Evolutionary conservation across 2,797 vertebrate genomes (phyloP), one percentile per base, ranked within the genome.

Genomic region (Tangara arthus): DNA sequence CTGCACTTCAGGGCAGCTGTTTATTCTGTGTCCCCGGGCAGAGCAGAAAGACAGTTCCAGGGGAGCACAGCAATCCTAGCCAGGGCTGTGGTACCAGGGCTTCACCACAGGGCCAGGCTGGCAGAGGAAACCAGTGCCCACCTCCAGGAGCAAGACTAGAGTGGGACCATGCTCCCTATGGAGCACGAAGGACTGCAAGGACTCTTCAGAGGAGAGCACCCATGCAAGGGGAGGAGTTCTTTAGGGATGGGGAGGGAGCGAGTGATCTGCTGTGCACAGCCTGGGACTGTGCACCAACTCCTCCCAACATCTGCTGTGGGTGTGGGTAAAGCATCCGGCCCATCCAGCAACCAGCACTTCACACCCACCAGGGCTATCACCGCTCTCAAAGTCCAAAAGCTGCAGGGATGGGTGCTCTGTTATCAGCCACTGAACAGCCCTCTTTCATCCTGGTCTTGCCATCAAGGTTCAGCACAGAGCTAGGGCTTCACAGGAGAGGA

Each of bases 161-260:
- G 18, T 1, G 2, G 57, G 21, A 53, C 19, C 19, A 23, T 0
- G 1, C 47, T 71, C 39, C 28, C 32, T 61, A 1, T 3, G 13
- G 18, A 80, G 46, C 26, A 70, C 22, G 6, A 69, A 50, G 21
- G 52, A 28, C 19, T 4, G n/a, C 46, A 66, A 61, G 27, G 20
- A 49, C 61, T 42, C 28, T 27, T 53, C 12, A 15, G 8, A 91
- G 34, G 13, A 84, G 14, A 24, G 15, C 41, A 72, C 9, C 16
- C 0, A 0, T 50, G 34, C 27, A 77, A 81, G 23, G 22, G 16
- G 18, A 37, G 22, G 17, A 71, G 27, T 52, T 15, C 49, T 86
- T 77, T 24, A 72, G 46, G 12, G 15, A 50, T 2, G 3, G 18
- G 27, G 47, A 94, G 21, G 49, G 35, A 80, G 42, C 0, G 0